Evolutionary conservation across 1,140 invertebrate species (phyloP).

Genomic region (Dermatophagoides farinae): DNA sequence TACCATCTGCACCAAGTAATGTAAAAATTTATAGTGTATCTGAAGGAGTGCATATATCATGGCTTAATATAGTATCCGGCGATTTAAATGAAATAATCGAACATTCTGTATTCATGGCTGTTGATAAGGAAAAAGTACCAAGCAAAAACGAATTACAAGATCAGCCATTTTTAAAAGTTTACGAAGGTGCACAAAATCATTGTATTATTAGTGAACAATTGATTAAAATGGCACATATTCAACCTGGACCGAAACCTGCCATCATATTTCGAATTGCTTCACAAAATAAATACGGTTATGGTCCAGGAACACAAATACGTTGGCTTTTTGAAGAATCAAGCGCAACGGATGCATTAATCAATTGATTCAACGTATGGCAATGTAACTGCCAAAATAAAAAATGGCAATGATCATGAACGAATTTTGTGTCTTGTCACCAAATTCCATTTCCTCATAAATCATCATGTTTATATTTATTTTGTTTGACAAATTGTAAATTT

Average conservation of each 20-base stretch:
- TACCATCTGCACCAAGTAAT: constrained; percentile 85
- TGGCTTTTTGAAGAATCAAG: constrained; percentile 67
- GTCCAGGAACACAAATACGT: constrained; percentile 96
- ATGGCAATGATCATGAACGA: neutral
- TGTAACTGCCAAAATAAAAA: neutral
- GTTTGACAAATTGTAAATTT: too few relatives aligned
- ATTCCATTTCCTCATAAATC: too few relatives aligned
- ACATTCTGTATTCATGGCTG: constrained; percentile 88
- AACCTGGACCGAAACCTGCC: constrained; percentile 77
- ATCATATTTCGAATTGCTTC: constrained; percentile 98
- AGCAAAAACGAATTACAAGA: constrained; percentile 16
- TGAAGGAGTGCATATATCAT: constrained; percentile 86
- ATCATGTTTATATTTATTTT: too few relatives aligned
- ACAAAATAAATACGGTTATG: constrained; percentile 94
- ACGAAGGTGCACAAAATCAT: constrained; percentile 73
- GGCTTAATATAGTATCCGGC: constrained; percentile 55
- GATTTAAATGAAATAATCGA: constrained; percentile 80
- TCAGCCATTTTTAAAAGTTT: constrained; percentile 87
- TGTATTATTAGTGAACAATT: constrained; percentile 72
- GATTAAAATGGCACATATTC: constrained; percentile 68
- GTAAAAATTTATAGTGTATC: constrained; percentile 89
- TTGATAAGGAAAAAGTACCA: neutral
- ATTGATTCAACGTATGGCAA: neutral
- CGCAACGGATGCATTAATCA: too few relatives aligned
- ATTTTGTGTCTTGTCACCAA: too few relatives aligned